Conservation (phyloP, 2,113 vertebrate species). For the Nothoprocta perdicaria region DNA sequence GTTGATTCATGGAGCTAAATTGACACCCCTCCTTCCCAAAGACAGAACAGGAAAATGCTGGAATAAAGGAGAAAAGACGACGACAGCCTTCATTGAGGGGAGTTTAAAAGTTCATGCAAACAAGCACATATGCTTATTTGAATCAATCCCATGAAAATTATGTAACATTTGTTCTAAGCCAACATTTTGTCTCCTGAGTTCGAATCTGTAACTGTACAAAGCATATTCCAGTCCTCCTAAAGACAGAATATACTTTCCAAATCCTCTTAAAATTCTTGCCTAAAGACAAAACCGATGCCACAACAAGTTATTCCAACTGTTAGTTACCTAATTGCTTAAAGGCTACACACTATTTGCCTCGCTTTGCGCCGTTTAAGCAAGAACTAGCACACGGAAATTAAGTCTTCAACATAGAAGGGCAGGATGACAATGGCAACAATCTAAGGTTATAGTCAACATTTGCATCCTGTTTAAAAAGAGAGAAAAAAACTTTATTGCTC, state of each 20-base stretch:
- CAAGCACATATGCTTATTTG: not conserved
- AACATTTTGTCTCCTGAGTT: not conserved
- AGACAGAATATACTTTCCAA: not conserved
- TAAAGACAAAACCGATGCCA: not conserved
- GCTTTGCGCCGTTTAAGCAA: not conserved
- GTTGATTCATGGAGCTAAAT: not conserved
- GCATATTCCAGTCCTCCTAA: not conserved
- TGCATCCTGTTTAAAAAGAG: not conserved
- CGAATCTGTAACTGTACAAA: not conserved
- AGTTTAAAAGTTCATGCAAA: not conserved
- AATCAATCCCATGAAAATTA: not conserved
- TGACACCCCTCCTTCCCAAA: not conserved
- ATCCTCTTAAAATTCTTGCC: not conserved
- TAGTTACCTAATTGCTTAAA: not conserved
- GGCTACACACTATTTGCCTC: not conserved
- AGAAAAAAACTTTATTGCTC: fast-evolving
- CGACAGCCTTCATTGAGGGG: not conserved
- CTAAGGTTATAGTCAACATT: not conserved
- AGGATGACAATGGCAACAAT: not conserved
- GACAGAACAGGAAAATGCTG: not conserved
- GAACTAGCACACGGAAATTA: not conserved
- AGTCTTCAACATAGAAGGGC: not conserved
- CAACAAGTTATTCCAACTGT: not conserved
- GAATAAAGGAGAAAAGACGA: not conserved
- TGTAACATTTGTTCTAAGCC: not conserved